Evolutionary conservation across 2,888 invertebrate genomes (phyloP).

Genomic region (Aleiodes leptofemur): DNA sequence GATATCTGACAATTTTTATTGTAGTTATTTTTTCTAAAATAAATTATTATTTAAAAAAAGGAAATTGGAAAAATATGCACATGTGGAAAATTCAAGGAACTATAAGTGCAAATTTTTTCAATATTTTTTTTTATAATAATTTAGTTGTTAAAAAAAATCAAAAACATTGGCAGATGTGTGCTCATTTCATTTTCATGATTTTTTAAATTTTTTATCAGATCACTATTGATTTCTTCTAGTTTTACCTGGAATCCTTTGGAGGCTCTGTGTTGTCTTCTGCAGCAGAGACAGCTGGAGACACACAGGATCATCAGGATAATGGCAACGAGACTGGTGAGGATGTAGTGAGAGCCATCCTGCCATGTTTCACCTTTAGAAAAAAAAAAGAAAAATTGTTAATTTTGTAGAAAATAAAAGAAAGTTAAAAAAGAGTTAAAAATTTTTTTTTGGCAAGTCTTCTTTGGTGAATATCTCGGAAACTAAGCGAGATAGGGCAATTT

Average conservation of each 20-base stretch:
- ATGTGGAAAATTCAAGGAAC: too few species aligned
- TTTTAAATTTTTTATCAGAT: neutral
- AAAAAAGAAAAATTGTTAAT: constrained; percentile 12
- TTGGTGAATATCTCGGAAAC: too few species aligned
- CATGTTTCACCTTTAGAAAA: constrained; percentile 56
- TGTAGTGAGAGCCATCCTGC: constrained; percentile 66
- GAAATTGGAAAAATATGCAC: too few species aligned
- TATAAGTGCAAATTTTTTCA: too few species aligned
- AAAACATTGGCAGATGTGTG: too few species aligned
- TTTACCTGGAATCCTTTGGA: constrained; percentile 71
- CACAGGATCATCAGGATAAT: constrained; percentile 59
- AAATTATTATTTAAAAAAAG: too few species aligned
- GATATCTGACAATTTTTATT: neutral
- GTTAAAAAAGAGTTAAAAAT: neutral
- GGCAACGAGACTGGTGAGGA: constrained; percentile 65
- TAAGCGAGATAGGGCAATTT: neutral
- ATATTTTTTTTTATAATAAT: too few species aligned
- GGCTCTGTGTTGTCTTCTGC: constrained; percentile 67
- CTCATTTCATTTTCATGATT: too few species aligned
- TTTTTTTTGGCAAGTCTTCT: too few species aligned
- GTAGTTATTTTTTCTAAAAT: too few species aligned
- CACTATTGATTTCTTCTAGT: constrained; percentile 21
- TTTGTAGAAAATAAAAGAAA: neutral
- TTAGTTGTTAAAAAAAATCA: too few species aligned
- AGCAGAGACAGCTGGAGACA: constrained; percentile 69